These are phyloP conservation scores for Nephrotoma appendiculata DNA, from an alignment of 2,888 invertebrate species.

Conservation along the genomic window DNA sequence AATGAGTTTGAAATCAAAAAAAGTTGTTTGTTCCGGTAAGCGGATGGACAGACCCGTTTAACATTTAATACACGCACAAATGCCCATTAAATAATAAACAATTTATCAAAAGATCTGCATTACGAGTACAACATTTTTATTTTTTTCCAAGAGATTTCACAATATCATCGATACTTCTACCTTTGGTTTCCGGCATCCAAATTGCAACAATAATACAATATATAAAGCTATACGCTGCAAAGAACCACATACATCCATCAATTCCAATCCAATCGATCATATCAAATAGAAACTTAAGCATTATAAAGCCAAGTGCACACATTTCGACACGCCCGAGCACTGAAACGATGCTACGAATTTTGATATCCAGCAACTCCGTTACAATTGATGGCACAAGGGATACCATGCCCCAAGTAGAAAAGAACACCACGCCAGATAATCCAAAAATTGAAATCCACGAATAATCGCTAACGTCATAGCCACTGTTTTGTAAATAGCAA, in stretches of 20 bases:
- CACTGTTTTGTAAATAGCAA: conserved; percentile 18
- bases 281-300: not conserved
- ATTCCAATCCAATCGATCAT: not conserved
- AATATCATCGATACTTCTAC: conserved; percentile 24
- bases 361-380: not conserved
- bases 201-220: conserved; percentile 23
- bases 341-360: not conserved
- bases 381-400: conserved; percentile 21
- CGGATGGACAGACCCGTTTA: no score
- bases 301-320: not conserved
- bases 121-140: not conserved
- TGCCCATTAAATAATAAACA: no score
- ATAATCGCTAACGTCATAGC: conserved; percentile 17
- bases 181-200: conserved; percentile 28
- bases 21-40: no score
- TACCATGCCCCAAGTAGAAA: conserved; percentile 24
- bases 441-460: conserved; percentile 27
- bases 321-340: not conserved
- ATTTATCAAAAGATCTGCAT: no score
- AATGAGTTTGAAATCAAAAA: no score
- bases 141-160: conserved; percentile 12
- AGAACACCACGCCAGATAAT: conserved; percentile 26
- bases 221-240: conserved; percentile 19
- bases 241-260: conserved; percentile 23
- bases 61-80: no score